Evolutionary conservation across 2,888 invertebrate genomes (phyloP).

Genomic region (Rhamnusium bicolor): DNA sequence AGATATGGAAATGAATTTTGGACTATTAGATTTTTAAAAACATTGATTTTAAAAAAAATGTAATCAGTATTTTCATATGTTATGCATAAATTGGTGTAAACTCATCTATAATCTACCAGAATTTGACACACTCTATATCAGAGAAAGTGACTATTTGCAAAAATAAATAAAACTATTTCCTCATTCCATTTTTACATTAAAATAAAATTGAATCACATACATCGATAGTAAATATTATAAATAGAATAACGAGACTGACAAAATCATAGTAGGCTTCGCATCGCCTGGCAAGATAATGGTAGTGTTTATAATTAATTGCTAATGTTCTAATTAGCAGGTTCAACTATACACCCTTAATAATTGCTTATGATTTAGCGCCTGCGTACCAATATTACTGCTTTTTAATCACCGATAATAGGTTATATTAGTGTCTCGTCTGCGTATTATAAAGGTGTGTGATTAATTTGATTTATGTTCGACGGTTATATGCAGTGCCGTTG

Average conservation of each 20-base stretch:
- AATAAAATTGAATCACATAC: conserved; percentile 20
- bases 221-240: conserved; percentile 31
- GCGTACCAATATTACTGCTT: conserved; percentile 38
- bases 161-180: no score
- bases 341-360: conserved; percentile 29
- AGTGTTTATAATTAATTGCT: conserved; percentile 31
- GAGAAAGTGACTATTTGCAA: no score
- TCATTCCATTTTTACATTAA: no score
- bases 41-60: no score
- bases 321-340: conserved; percentile 29
- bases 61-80: no score
- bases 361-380: conserved; percentile 25
- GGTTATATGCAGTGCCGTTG: not conserved
- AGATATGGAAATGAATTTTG: no score
- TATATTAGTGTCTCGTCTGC: not conserved
- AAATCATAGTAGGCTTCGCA: not conserved
- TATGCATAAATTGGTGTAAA: no score
- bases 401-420: conserved; percentile 46
- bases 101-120: no score
- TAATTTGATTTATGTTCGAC: conserved; percentile 1
- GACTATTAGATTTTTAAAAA: no score
- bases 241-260: not conserved
- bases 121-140: no score
- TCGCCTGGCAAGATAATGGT: conserved; percentile 17
- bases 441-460: conserved; percentile 5